Base-by-base conservation (phyloP, 1,140 invertebrate genomes). In the Oreohelix idahoensis region DNA sequence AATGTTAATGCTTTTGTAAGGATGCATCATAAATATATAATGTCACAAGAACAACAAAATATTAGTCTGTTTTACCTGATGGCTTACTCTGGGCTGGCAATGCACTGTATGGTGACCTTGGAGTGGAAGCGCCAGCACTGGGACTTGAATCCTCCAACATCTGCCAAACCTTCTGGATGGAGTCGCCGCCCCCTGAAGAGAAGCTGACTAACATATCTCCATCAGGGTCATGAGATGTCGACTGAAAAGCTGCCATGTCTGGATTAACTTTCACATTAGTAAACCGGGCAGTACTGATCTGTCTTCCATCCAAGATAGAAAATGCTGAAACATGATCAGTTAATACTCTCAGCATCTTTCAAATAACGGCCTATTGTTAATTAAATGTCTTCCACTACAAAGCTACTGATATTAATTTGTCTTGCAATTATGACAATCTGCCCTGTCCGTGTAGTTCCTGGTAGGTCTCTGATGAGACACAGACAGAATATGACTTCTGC, bases 121-220 rank as follows among this genome's bases (percentile, higher is more conserved):
- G 32, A 8, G 51, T 49, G 17, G 76, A 79, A 11, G 26, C 2
- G 20, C 63, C 78, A 69, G 20, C 35, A 39, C 53, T 79, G 78
- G 45, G 17, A 13, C 32, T 38, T 10, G 66, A 71, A 8, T 90
- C 87, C 32, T 91, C 89, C 49, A 91, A 71, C 86, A 91, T 88
- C 75, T 86, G 85, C 90, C 90, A 91, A 36, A 91, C 86, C 79
- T 91, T 88, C 84, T 91, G 89, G 51, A 91, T 74, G 32, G 89
- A 90, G 45, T 91, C 90, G 2, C 88, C 90, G 63, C 90, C 90
- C 39, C 87, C 82, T 15, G 90, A 91, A 8, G 89, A 90, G 85
- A 90, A 85, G 74, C 87, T 90, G 78, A 87, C 85, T 10, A 81
- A n/a, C 42, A 81, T 81, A 1, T 51, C 58, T 29, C 58, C n/a